phyloP scores from a whole-genome alignment of 2,113 vertebrate genomes.

The Triplophysa siluroides region DNA sequence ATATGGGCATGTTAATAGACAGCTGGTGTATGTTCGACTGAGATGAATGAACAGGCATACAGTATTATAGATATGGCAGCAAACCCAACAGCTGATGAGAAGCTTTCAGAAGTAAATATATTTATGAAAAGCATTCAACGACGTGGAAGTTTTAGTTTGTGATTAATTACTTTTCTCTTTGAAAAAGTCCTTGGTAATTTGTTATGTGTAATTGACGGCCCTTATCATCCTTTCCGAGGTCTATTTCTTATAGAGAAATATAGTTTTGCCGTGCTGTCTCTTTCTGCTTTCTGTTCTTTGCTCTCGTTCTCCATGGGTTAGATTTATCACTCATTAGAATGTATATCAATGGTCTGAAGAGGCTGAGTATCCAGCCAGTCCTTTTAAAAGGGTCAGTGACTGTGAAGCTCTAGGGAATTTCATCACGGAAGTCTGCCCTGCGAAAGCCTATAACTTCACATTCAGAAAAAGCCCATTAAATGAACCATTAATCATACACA shows the following conservation, averaged over 20 bases:
- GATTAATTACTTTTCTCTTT: neutral
- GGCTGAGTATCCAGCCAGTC: slow-evolving; percentile 36
- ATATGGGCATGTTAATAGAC: neutral
- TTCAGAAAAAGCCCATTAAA: slow-evolving; percentile 40
- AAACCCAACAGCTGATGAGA: neutral
- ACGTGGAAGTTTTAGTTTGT: neutral
- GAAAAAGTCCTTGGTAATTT: neutral
- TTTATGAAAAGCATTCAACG: neutral
- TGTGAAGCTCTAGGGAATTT: slow-evolving; percentile 15
- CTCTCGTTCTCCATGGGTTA: slow-evolving; percentile 8
- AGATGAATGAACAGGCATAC: neutral
- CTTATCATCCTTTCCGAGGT: neutral
- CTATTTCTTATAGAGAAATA: neutral
- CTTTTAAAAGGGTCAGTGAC: slow-evolving; percentile 37
- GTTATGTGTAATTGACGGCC: neutral
- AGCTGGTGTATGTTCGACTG: neutral
- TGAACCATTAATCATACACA: slow-evolving; percentile 33
- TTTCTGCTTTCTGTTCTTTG: neutral
- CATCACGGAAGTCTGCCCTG: neutral
- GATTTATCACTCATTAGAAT: slow-evolving; percentile 5
- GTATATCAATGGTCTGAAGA: slow-evolving; percentile 28
- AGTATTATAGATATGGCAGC: neutral
- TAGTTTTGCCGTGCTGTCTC: neutral
- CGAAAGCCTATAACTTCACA: neutral
- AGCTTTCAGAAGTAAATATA: neutral